Evolutionary conservation across 2,113 vertebrate genomes (phyloP).

Genomic region (Eptesicus fuscus): DNA sequence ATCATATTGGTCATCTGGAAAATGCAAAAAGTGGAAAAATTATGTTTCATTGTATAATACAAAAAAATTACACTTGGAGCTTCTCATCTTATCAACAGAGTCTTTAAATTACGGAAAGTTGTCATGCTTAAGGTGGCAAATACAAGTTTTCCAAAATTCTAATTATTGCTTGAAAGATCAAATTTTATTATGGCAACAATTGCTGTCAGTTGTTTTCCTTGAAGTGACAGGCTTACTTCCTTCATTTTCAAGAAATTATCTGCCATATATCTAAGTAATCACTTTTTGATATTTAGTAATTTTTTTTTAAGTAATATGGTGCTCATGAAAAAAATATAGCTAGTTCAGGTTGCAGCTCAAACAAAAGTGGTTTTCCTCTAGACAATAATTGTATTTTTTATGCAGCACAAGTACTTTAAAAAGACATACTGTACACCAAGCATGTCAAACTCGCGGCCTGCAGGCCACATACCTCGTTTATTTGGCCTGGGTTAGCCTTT

Average conservation of each 20-base stretch:
- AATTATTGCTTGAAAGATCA: conserved; percentile 7
- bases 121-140: not conserved
- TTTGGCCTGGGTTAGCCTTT: too few relatives aligned
- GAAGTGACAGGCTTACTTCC: conserved; percentile 1
- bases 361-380: not conserved
- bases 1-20: not conserved
- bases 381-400: not conserved
- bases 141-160: not conserved
- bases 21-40: not conserved
- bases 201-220: not conserved
- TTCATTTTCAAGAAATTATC: conserved; percentile 27
- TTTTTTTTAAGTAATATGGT: conserved; percentile 29
- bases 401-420: not conserved
- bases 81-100: not conserved
- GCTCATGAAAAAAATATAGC: not conserved
- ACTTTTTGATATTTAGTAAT: not conserved
- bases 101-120: not conserved
- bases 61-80: not conserved
- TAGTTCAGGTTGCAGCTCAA: conserved; percentile 33
- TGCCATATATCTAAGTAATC: not conserved
- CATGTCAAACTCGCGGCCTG: too few relatives aligned
- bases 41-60: not conserved
- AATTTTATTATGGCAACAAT: not conserved
- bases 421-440: not conserved
- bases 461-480: too few relatives aligned